phyloP scores from a whole-genome alignment of 2,888 invertebrate genomes.

The Lithophane socia region DNA sequence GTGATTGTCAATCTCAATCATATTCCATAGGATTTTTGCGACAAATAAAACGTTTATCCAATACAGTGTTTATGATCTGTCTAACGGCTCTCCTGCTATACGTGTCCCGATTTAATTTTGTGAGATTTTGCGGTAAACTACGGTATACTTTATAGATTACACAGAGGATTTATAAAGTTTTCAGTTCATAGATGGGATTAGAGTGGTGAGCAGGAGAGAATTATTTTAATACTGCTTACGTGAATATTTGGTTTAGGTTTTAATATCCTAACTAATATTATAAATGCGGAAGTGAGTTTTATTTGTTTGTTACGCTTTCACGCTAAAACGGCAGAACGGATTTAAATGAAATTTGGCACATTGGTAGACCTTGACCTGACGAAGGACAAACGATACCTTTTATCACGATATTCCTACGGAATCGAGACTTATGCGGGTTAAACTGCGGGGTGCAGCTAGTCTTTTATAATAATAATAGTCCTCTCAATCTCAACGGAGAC shows the following conservation, averaged over 20 bases:
- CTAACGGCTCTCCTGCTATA: slow-evolving; percentile 37
- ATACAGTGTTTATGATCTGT: slow-evolving; percentile 37
- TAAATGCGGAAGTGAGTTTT: too few species aligned
- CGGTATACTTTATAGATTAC: slow-evolving; percentile 50
- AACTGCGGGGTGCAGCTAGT: too few species aligned
- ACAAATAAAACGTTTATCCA: slow-evolving; percentile 21
- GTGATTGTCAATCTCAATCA: slow-evolving; percentile 1
- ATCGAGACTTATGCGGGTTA: too few species aligned
- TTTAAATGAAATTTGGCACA: too few species aligned
- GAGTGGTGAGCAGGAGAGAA: slow-evolving; percentile 10
- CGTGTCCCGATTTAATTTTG: slow-evolving; percentile 62
- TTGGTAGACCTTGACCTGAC: too few species aligned
- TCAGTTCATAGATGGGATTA: slow-evolving; percentile 49
- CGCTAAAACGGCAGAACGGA: too few species aligned
- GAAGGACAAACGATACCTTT: too few species aligned
- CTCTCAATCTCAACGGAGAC: too few species aligned
- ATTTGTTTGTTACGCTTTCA: too few species aligned
- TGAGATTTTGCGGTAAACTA: slow-evolving; percentile 52
- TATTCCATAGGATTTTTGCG: neutral
- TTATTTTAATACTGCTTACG: slow-evolving; percentile 23
- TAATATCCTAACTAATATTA: too few species aligned
- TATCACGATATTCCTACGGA: too few species aligned
- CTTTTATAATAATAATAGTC: too few species aligned
- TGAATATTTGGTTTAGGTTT: slow-evolving; percentile 3
- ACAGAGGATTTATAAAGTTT: slow-evolving; percentile 53